Evolutionary conservation across 2,888 invertebrate genomes (phyloP), one percentile per base, ranked within the genome.

Genomic region (Dryomyza anilis): DNA sequence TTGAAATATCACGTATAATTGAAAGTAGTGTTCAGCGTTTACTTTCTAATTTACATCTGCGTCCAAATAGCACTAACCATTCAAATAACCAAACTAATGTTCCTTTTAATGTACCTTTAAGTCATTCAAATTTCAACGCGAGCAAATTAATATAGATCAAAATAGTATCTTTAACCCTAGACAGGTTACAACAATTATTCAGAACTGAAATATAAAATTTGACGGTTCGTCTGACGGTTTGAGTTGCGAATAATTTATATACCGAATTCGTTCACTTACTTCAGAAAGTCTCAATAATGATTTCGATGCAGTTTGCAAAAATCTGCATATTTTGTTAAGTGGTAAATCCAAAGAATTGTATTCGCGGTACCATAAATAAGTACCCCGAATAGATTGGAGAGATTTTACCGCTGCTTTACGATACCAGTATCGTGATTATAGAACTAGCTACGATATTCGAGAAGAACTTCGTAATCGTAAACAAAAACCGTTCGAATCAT

Each of bases 331-430:
- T 4, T 10, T 63, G 7, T 27, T 56, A 3, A 56, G n/a, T 21
- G 63, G 57, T 21, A 63, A 63, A 27, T 52, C 53, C 2, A 39
- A 30, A 30, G 55, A 55, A 12, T 62, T 43, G 60, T 50, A 33
- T 14, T 63, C 48, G 63, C 27, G 57, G 4, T 64, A 64, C 25
- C 63, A 63, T 39, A 52, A 52, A 16, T 52, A 58, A 23, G 58
- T 53, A 12, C 45, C 25, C 3, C 25, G 19, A 5, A 53, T 64
- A 2, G 33, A 53, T 7, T 64, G 64, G 64, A 30, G 39, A 14
- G 55, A 46, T 10, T 60, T 64, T 16, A 53, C 45, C 25, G 48
- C 27, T 10, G 64, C 59, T 1, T 50, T 63, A 6, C 23, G n/a
- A 25, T 50, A 33, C 27, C 25, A 64, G 25, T 59, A n/a, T n/a